Evolutionary conservation across 2,888 invertebrate genomes (phyloP).

Genomic region (Platynereis dumerilii): DNA sequence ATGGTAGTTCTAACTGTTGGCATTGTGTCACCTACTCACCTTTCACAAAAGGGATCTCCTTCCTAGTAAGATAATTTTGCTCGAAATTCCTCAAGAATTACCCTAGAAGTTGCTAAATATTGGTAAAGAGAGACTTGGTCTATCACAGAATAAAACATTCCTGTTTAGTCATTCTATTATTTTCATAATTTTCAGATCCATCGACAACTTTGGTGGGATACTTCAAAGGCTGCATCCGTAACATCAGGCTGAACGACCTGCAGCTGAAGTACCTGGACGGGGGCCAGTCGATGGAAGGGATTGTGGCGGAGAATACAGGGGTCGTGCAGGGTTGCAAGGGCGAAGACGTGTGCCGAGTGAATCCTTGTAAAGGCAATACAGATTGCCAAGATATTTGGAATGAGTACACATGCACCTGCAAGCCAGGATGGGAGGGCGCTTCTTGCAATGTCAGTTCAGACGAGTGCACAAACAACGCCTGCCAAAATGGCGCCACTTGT

Average conservation of each 20-base stretch:
- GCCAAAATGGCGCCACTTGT: constrained; percentile 37
- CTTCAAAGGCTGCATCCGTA: constrained; percentile 53
- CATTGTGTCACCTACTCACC: too few relatives aligned
- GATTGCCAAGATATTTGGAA: constrained; percentile 53
- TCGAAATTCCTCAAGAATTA: too few relatives aligned
- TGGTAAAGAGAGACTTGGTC: too few relatives aligned
- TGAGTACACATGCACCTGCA: constrained; percentile 46
- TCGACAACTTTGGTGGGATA: constrained; percentile 39
- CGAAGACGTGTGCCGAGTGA: constrained; percentile 44
- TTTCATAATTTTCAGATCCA: too few relatives aligned
- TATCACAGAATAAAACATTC: too few relatives aligned
- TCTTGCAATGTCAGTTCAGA: constrained; percentile 44
- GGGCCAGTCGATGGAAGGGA: constrained; percentile 18
- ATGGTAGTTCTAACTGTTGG: too few relatives aligned
- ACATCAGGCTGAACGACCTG: constrained; percentile 45
- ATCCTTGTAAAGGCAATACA: constrained; percentile 48
- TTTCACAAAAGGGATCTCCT: too few relatives aligned
- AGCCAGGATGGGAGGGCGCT: constrained; percentile 51
- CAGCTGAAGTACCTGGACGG: constrained; percentile 32
- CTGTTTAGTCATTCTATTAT: too few relatives aligned
- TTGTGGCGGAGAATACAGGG: constrained; percentile 32
- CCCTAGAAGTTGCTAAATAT: too few relatives aligned
- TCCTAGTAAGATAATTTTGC: too few relatives aligned
- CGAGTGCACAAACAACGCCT: constrained; percentile 37
- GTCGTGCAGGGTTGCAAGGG: constrained; percentile 46